Evolutionary conservation across 2,797 vertebrate genomes (phyloP).

Genomic region (Coilia nasus): DNA sequence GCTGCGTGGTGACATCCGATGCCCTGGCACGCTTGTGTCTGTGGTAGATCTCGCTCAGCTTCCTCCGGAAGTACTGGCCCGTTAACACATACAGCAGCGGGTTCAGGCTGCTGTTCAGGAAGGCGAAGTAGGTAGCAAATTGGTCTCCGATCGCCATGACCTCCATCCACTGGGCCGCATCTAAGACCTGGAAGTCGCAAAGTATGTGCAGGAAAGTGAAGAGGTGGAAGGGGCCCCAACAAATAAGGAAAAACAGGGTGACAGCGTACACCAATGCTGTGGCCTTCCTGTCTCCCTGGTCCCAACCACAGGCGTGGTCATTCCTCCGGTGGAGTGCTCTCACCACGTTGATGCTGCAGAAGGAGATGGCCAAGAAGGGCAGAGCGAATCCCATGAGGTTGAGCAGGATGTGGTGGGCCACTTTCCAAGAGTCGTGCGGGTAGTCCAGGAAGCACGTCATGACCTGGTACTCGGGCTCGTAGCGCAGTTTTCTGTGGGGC

Average conservation of each 20-base stretch:
- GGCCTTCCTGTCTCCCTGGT: conserved; percentile 77
- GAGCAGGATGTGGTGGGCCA: conserved; percentile 75
- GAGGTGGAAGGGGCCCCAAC: conserved; percentile 89
- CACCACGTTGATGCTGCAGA: conserved; percentile 79
- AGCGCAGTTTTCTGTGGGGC: conserved; percentile 72
- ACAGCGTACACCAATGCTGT: conserved; percentile 79
- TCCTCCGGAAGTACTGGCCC: conserved; percentile 88
- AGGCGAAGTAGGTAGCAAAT: conserved; percentile 77
- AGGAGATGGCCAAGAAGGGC: conserved; percentile 79
- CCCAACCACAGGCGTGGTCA: conserved; percentile 64
- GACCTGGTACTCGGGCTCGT: conserved; percentile 16
- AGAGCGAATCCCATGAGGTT: conserved; percentile 81
- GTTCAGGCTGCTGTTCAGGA: conserved; percentile 90
- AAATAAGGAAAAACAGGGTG: conserved; percentile 82
- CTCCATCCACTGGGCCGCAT: conserved; percentile 46
- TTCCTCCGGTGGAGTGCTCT: conserved; percentile 70
- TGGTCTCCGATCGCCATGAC: conserved; percentile 73
- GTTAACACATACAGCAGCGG: conserved; percentile 89
- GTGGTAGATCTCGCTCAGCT: conserved; percentile 79
- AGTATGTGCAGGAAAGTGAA: conserved; percentile 80
- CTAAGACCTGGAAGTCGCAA: conserved; percentile 48
- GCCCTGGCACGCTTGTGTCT: conserved; percentile 58
- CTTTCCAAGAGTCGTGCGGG: conserved; percentile 70
- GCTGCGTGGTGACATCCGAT: conserved; percentile 67
- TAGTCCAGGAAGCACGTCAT: conserved; percentile 69